Evolutionary conservation across 2,113 vertebrate genomes (phyloP).

Genomic region (Lethenteron camtschaticum): DNA sequence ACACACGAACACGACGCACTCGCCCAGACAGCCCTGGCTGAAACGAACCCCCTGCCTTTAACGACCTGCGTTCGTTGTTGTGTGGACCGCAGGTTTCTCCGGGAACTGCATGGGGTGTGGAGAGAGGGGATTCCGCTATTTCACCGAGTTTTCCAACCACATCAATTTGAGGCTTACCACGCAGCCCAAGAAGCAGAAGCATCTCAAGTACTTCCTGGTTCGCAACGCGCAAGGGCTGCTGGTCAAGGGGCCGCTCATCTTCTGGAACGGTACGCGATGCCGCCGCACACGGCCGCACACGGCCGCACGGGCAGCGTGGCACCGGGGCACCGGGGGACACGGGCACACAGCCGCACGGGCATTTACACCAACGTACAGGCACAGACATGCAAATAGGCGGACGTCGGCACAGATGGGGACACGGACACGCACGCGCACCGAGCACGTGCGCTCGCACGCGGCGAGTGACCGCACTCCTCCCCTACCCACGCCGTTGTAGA

Average conservation of each 20-base stretch:
- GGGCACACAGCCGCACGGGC: neutral
- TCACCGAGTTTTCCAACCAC: conserved; percentile 97
- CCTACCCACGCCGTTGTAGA: too few species aligned
- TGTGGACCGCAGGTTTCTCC: conserved; percentile 52
- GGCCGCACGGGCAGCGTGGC: neutral
- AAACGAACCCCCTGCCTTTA: too few species aligned
- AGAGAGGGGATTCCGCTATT: conserved; percentile 93
- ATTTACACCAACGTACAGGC: neutral
- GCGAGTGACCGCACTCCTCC: too few species aligned
- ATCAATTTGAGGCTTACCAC: conserved; percentile 97
- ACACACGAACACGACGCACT: too few species aligned
- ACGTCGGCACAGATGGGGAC: neutral
- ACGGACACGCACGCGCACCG: neutral
- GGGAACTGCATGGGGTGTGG: conserved; percentile 94
- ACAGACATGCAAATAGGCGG: neutral
- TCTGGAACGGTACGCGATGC: conserved; percentile 68
- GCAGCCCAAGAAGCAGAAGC: conserved; percentile 99
- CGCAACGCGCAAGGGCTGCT: conserved; percentile 76
- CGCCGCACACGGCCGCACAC: neutral
- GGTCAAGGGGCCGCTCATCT: conserved; percentile 79
- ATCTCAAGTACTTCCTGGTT: conserved; percentile 99
- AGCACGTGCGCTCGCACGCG: too few species aligned
- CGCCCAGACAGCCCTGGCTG: too few species aligned
- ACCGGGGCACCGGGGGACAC: neutral
- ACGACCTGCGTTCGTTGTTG: neutral